Base-by-base conservation (phyloP, 2,797 vertebrate genomes). In the Bradypodion ventrale region DNA sequence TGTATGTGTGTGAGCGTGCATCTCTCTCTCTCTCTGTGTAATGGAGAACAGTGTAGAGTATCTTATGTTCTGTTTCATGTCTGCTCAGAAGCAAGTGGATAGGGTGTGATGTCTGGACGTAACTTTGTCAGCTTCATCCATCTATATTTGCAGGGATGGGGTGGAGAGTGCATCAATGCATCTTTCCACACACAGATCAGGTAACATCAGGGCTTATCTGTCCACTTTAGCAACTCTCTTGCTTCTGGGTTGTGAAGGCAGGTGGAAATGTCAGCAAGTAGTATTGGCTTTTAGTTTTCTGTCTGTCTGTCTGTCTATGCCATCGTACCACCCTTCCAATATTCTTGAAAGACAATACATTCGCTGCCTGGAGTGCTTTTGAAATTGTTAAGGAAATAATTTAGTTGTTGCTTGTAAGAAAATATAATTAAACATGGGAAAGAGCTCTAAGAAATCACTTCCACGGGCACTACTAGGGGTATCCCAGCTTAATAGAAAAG, bases 211-310 rank as follows among this genome's bases (percentile, higher is more conserved):
- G 90, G 89, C 65, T 62, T 19, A 80, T 74, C 63, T 63, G 63
- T 63, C 74, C 52, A 42, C 81, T 86, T 35, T 80, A 90, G 88
- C 76, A 81, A 89, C 90, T 89, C 87, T 87, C 72, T 73, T 88
- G 89, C 88, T 92, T 87, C 90, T 92, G 91, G 83, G 89, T 90
- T 84, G 70, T 88, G 76, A 75, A 90, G 87, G 84, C 87, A 90
- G 84, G 90, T 90, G 86, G 83, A 89, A 86, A 83, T 76, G 84
- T 90, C 85, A 87, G 80, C 66, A 88, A 7, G n/a, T 69, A 68
- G 52, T 77, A 75, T 89, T 83, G n/a, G 70, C 84, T 81, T 86
- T 84, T 29, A 49, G 46, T 49, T 49, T 46, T 46, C 46, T 49
- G 46, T 46, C 46, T 49, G 46, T 13, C 13, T 9, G 37, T 37